Conservation (phyloP, 2,888 invertebrate genomes). For the Stomorhina lunata region DNA sequence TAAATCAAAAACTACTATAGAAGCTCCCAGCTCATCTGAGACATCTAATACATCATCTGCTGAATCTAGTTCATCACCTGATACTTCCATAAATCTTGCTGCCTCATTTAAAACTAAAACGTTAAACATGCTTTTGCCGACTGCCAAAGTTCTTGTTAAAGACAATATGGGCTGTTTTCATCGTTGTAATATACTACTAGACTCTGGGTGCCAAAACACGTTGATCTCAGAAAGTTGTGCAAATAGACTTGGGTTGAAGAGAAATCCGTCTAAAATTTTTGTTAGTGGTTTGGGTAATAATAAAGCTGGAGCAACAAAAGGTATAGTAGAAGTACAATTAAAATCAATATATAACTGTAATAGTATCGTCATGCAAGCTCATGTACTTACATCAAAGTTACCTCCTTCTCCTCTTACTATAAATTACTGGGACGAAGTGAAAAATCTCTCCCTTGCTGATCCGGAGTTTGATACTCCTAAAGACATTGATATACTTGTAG, state of each 20-base stretch:
- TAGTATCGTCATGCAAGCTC: not conserved
- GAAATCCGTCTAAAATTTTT: conserved; percentile 28
- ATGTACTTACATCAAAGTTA: conserved; percentile 24
- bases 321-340: not conserved
- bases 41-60: not conserved
- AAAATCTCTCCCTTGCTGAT: conserved; percentile 34
- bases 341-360: conserved; percentile 16
- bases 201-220: conserved; percentile 35
- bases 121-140: conserved; percentile 28
- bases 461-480: conserved; percentile 28
- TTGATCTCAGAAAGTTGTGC: conserved; percentile 4
- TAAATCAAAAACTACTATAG: not conserved
- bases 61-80: not conserved
- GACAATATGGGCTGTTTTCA: conserved; percentile 1
- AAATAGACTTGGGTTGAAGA: not conserved
- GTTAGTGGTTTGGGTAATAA: conserved; percentile 2
- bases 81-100: conserved; percentile 1
- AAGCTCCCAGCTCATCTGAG: not conserved
- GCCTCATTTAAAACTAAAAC: not conserved
- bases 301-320: conserved; percentile 26
- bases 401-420: conserved; percentile 16
- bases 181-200: conserved; percentile 7
- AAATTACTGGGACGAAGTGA: conserved; percentile 34
- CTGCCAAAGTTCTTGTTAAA: conserved; percentile 5
- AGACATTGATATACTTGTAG: conserved; percentile 33